phyloP scores from a whole-genome alignment of 2,888 invertebrate species.

The Gisinianus flammeolus region DNA sequence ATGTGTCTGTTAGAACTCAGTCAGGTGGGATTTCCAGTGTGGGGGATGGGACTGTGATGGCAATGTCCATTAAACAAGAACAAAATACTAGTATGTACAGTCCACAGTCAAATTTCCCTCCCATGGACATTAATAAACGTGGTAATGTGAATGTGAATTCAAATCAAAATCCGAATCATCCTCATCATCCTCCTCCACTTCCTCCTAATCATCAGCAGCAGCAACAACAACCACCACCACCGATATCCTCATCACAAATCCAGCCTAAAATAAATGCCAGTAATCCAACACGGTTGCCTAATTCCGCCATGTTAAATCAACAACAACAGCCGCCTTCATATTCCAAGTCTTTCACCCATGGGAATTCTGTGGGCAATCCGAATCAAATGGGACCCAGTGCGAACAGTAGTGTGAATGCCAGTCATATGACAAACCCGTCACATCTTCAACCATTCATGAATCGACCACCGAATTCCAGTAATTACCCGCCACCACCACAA shows the following conservation, averaged over 20 bases:
- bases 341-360: slow-evolving; percentile 56
- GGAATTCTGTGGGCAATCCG: slow-evolving; percentile 27
- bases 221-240: slow-evolving; percentile 58
- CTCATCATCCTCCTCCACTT: slow-evolving; percentile 63
- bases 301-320: slow-evolving; percentile 61
- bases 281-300: slow-evolving; percentile 29
- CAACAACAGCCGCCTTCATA: slow-evolving; percentile 37
- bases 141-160: slow-evolving; percentile 43
- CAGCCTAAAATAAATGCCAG: slow-evolving; percentile 46
- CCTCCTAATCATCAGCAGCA: slow-evolving; percentile 62
- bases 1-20: slow-evolving; percentile 37
- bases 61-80: slow-evolving; percentile 40
- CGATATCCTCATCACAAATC: slow-evolving; percentile 60
- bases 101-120: slow-evolving; percentile 28
- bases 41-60: slow-evolving; percentile 15
- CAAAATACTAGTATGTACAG: slow-evolving; percentile 36
- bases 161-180: slow-evolving; percentile 29
- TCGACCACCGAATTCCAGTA: slow-evolving; percentile 24
- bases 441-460: slow-evolving; percentile 31
- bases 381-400: slow-evolving; percentile 13
- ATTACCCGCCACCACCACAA: slow-evolving; percentile 12
- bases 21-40: slow-evolving; percentile 31
- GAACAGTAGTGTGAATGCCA: not conserved
- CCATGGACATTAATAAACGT: slow-evolving; percentile 38
- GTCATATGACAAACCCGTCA: slow-evolving; percentile 23